Evolutionary conservation across 2,888 invertebrate species (phyloP).

Genomic region (Prenolepis imparis): DNA sequence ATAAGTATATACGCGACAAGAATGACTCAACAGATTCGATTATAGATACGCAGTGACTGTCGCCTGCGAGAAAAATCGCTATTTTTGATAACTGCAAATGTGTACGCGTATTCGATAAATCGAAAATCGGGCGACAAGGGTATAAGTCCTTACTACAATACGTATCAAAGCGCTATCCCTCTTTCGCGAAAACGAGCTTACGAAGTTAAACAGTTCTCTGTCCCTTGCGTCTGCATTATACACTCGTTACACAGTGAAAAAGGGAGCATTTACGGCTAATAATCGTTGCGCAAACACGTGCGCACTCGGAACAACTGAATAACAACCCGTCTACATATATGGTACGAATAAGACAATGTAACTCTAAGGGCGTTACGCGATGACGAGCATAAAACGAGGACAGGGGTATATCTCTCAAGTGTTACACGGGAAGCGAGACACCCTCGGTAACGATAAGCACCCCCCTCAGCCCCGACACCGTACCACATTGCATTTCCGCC

Average conservation of each 20-base stretch:
- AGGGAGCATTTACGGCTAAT: slow-evolving; percentile 37
- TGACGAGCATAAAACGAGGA: slow-evolving; percentile 27
- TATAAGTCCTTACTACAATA: background rate
- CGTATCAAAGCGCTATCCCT: background rate
- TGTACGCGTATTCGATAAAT: background rate
- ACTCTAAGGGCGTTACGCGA: slow-evolving; percentile 39
- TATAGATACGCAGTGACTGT: slow-evolving; percentile 3
- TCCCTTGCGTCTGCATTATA: slow-evolving; percentile 35
- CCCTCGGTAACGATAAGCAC: slow-evolving; percentile 50
- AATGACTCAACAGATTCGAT: slow-evolving; percentile 19
- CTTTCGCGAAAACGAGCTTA: slow-evolving; percentile 24
- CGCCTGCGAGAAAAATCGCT: background rate
- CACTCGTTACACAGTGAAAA: slow-evolving; percentile 16
- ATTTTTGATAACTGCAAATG: slow-evolving; percentile 39
- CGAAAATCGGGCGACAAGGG: background rate
- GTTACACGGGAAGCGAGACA: slow-evolving; percentile 42
- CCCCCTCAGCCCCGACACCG: no score
- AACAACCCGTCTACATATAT: slow-evolving; percentile 21
- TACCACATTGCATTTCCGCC: slow-evolving; percentile 49
- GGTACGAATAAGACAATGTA: slow-evolving; percentile 43
- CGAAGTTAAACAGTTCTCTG: slow-evolving; percentile 43
- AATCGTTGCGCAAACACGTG: slow-evolving; percentile 33
- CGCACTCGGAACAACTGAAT: slow-evolving; percentile 28
- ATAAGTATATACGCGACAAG: background rate
- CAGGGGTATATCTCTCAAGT: slow-evolving; percentile 35